A percentile compares a stretch with the other conserved stretches of the same genome.
Evolutionary conservation across 2,113 vertebrate genomes (phyloP).

Genomic region (Corythoichthys intestinalis): DNA sequence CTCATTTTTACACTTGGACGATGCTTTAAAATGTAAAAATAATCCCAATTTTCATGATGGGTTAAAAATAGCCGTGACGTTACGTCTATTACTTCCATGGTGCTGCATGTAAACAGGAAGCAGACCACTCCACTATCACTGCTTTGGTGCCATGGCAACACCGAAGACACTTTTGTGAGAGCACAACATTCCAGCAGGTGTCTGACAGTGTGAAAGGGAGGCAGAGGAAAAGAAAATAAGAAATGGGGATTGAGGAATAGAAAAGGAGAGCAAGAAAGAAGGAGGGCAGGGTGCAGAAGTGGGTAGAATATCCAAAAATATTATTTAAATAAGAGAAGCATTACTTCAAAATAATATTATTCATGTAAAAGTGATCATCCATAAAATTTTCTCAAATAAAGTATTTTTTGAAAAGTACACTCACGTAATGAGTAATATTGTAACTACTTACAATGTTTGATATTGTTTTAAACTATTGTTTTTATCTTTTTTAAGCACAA

Average conservation of each 20-base stretch:
- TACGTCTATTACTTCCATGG: background rate
- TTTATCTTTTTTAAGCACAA: too few relatives aligned
- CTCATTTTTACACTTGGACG: background rate
- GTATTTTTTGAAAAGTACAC: too few relatives aligned
- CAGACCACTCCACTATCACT: background rate
- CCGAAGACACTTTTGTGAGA: background rate
- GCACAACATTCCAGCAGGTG: conserved; percentile 5
- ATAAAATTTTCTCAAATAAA: too few relatives aligned
- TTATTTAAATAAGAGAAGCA: too few relatives aligned
- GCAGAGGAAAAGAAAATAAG: background rate
- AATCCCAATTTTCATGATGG: background rate
- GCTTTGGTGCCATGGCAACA: background rate
- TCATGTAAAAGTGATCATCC: too few relatives aligned
- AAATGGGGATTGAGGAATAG: background rate
- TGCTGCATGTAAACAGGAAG: conserved; percentile 1
- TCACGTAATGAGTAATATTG: too few relatives aligned
- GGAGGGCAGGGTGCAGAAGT: background rate
- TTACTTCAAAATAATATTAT: too few relatives aligned
- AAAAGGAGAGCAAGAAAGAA: background rate
- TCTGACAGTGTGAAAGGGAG: background rate
- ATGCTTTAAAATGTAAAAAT: background rate
- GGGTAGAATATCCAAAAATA: too few relatives aligned
- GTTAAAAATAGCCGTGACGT: background rate
- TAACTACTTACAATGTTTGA: too few relatives aligned
- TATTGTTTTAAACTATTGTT: too few relatives aligned